Evolutionary conservation across 2,888 invertebrate species (phyloP), one percentile per base, ranked within the genome.

Genomic region (Mechanitis mazaeus): DNA sequence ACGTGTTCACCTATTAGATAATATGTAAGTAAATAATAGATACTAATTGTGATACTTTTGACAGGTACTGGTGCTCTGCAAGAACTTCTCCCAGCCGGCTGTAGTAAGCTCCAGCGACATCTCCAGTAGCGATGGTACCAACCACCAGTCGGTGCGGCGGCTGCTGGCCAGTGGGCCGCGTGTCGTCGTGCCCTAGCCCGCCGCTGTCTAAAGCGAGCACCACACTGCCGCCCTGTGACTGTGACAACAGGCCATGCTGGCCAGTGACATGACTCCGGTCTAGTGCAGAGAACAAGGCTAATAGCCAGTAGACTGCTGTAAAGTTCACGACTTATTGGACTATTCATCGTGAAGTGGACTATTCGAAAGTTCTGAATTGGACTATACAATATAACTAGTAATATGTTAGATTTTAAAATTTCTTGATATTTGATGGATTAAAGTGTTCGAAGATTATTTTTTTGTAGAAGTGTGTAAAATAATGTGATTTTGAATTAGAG

Each of bases 101-200:
- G 84, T 90, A 9, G 85, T 83, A 11, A 85, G 89, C 79, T 84
- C 85, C 61, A 88, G 90, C 56, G 88, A 88, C 67, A 87, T 90
- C 28, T 89, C 90, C 2, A 90, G 89, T 80, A 89, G 88, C 47
- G 90, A 90, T 56, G 82, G 88, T 46, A 87, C 84, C 75, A 89
- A 90, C 75, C 89, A 90, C 71, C 89, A 87, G 58, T 87, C 90
- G 0, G 90, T 89, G 0, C 77, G 88, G 3, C 77, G 89, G 60
- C 76, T 91, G 61, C 79, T 91, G 5, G 79, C 91, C 59, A 80
- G 84, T 60, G 80, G 78, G 28, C 65, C 82, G 0, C 77, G 81
- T 45, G 85, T 84, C 2, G 85, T 81, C 2, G 84, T 86, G 58
- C 81, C 88, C 72, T 89, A 89, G 87, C 89, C 86, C 3, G 71